A percentile compares a stretch with the other conserved stretches of the same genome.
These are phyloP conservation scores for Catharus minimus DNA, from an alignment of 2,113 vertebrate genomes.

Conservation along the genomic window DNA sequence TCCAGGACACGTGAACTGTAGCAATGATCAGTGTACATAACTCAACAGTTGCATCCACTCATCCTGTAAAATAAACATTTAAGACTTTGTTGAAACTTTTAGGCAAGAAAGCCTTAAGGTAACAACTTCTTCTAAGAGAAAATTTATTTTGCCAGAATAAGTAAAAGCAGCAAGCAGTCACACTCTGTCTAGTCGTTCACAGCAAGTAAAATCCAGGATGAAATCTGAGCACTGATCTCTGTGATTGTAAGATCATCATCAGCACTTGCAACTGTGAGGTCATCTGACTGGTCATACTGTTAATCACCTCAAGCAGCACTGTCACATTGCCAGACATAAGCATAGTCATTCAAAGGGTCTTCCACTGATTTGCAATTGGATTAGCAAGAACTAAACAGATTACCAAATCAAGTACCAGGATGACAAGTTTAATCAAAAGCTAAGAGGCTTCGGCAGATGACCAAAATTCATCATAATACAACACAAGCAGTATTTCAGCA, in stretches of 20 bases:
- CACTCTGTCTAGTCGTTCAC: neutral
- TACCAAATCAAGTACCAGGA: neutral
- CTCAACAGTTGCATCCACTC: neutral
- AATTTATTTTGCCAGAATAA: neutral
- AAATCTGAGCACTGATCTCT: neutral
- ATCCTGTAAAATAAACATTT: neutral
- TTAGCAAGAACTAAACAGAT: conserved; percentile 46
- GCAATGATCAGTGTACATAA: neutral
- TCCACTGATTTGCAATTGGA: conserved; percentile 6
- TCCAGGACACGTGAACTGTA: neutral
- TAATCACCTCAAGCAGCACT: conserved; percentile 10
- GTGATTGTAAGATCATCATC: neutral
- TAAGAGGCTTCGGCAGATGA: neutral
- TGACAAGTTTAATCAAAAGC: conserved; percentile 10
- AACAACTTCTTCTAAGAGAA: neutral
- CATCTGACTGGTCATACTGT: neutral
- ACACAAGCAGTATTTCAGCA: neutral
- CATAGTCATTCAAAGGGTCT: neutral
- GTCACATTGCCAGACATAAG: neutral
- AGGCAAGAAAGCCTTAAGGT: neutral
- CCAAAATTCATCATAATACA: neutral
- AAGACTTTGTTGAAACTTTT: neutral
- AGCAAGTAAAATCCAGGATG: neutral
- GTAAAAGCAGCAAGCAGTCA: neutral
- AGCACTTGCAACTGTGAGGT: neutral